A percentile compares a stretch with the other conserved stretches of the same genome.
Evolutionary conservation across 2,113 vertebrate species (phyloP).

Genomic region (Gymnarchus niloticus): DNA sequence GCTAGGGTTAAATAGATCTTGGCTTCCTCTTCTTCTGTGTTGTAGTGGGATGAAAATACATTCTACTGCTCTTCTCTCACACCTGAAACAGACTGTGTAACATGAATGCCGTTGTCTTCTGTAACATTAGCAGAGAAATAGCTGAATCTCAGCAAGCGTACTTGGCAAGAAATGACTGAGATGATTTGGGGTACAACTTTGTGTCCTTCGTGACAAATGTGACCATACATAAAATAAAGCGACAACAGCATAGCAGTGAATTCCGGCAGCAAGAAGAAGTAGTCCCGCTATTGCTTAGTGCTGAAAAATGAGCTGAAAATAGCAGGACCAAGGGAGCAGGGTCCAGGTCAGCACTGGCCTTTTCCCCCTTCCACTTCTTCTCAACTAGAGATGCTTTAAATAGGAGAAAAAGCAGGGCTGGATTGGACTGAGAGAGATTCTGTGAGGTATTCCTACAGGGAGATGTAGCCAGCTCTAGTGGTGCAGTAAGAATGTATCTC

Average conservation of each 20-base stretch:
- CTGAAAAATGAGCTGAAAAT: neutral
- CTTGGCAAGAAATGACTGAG: neutral
- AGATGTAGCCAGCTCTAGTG: neutral
- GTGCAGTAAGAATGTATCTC: neutral
- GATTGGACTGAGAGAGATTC: neutral
- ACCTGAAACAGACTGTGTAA: neutral
- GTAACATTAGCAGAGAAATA: neutral
- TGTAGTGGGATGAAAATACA: neutral
- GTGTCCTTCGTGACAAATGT: neutral
- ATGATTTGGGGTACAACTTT: neutral
- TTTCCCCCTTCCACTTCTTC: neutral
- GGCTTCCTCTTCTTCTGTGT: neutral
- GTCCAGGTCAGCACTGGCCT: neutral
- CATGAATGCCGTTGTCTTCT: neutral
- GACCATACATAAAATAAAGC: neutral
- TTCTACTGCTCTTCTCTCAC: neutral
- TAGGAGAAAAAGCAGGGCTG: neutral
- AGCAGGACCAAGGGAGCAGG: neutral
- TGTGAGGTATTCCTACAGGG: neutral
- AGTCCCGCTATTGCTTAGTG: neutral
- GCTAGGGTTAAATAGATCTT: neutral
- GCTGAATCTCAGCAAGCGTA: neutral
- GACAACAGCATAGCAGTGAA: neutral
- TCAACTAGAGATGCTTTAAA: neutral
- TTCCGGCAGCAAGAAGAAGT: neutral